A percentile compares a stretch with the other conserved stretches of the same genome.
These are phyloP conservation scores for Xiphophorus couchianus DNA, from an alignment of 2,113 vertebrate genomes.

Conservation along the genomic window DNA sequence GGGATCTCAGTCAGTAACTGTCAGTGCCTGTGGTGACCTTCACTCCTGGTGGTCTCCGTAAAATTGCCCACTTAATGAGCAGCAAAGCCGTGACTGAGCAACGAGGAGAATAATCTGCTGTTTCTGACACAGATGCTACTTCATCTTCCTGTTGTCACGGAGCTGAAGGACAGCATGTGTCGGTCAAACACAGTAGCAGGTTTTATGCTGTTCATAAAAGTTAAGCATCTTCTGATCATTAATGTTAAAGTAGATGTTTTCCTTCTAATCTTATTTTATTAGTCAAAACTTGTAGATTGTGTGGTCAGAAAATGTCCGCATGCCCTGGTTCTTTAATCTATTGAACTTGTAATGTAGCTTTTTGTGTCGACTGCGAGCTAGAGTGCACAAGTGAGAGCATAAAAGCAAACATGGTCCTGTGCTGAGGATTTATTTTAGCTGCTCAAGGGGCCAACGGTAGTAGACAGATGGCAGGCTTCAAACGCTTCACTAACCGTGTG, in stretches of 20 bases:
- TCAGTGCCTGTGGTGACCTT: slow-evolving; percentile 29
- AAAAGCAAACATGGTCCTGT: background rate
- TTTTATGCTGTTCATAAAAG: slow-evolving; percentile 35
- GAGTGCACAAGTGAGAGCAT: background rate
- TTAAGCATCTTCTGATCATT: slow-evolving; percentile 8
- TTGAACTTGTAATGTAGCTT: too few relatives aligned
- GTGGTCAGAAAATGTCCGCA: slow-evolving; percentile 16
- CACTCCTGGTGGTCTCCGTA: slow-evolving; percentile 55
- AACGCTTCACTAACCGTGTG: slow-evolving; percentile 57
- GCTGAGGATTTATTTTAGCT: background rate
- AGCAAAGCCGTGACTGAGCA: slow-evolving; percentile 13
- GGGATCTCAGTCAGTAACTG: slow-evolving; percentile 43
- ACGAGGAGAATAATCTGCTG: slow-evolving; percentile 16
- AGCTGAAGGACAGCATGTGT: slow-evolving; percentile 38
- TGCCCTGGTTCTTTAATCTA: background rate
- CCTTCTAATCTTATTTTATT: slow-evolving; percentile 9
- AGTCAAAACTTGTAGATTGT: slow-evolving; percentile 25
- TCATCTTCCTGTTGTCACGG: slow-evolving; percentile 43
- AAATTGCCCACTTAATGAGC: slow-evolving; percentile 38
- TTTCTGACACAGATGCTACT: slow-evolving; percentile 24
- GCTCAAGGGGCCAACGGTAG: slow-evolving; percentile 44
- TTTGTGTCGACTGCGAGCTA: background rate
- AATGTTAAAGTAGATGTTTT: slow-evolving; percentile 30
- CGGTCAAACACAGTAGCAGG: slow-evolving; percentile 25
- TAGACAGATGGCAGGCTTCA: slow-evolving; percentile 63